These are phyloP conservation scores for Lasioglossum leucozonium DNA, from an alignment of 2,888 invertebrate genomes.

Conservation along the genomic window DNA sequence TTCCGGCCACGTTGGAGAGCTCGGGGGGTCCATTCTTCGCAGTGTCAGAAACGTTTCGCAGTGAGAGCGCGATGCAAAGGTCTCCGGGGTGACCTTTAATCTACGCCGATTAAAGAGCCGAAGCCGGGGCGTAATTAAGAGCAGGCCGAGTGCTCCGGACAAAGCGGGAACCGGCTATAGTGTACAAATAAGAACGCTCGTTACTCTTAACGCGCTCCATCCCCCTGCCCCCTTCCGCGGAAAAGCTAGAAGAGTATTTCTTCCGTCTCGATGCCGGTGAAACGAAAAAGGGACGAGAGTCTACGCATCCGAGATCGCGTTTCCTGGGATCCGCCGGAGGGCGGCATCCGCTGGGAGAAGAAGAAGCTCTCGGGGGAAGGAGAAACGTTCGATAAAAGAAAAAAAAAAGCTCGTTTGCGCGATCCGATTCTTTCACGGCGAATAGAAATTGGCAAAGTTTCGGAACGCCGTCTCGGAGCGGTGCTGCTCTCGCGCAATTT, in stretches of 20 bases:
- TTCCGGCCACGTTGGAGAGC: neutral
- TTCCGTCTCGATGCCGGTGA: conserved; percentile 8
- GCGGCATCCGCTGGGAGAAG: neutral
- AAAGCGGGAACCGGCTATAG: neutral
- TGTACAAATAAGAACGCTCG: conserved; percentile 12
- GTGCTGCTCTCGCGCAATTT: neutral
- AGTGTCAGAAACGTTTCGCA: neutral
- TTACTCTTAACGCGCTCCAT: neutral
- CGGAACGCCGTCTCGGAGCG: neutral
- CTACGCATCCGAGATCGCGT: neutral
- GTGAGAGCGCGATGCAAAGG: neutral
- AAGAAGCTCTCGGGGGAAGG: neutral
- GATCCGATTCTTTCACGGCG: neutral
- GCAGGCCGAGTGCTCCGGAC: conserved; percentile 8
- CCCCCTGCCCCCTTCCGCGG: too few species aligned
- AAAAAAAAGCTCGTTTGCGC: neutral
- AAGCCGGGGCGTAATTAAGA: conserved; percentile 6
- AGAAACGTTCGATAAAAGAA: neutral
- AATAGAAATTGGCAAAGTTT: neutral
- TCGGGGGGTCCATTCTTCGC: neutral
- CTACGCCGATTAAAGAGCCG: conserved; percentile 20
- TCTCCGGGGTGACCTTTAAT: conserved; percentile 11
- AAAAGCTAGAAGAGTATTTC: neutral
- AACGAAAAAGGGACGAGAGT: neutral
- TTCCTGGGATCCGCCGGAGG: neutral